Evolutionary conservation across 1,140 invertebrate species (phyloP).

Genomic region (Phocides pigmalion): DNA sequence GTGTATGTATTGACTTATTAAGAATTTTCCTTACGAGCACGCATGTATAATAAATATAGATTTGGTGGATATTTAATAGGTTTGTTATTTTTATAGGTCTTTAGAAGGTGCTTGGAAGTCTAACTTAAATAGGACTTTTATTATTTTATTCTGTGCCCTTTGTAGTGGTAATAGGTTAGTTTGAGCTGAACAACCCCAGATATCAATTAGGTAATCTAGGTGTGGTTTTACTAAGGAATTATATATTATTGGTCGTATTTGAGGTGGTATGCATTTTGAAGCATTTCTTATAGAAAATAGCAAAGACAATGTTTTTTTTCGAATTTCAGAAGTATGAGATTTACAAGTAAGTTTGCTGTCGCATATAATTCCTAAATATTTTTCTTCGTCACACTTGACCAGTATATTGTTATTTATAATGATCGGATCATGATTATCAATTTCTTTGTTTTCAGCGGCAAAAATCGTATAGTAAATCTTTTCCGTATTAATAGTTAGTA

Average conservation of each 20-base stretch:
- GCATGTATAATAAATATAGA: no score
- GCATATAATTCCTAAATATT: slow-evolving; percentile 33
- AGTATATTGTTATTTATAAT: background rate
- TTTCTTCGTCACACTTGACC: slow-evolving; percentile 7
- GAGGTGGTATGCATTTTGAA: slow-evolving; percentile 15
- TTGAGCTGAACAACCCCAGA: slow-evolving; percentile 6
- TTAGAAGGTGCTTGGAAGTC: no score
- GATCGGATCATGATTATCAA: background rate
- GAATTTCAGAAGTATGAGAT: slow-evolving; percentile 27
- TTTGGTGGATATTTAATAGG: no score
- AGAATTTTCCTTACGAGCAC: no score
- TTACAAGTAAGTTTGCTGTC: slow-evolving; percentile 37
- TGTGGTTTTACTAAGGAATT: slow-evolving; percentile 6
- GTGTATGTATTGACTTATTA: no score
- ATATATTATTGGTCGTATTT: background rate
- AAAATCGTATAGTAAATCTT: slow-evolving; percentile 37
- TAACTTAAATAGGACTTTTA: no score
- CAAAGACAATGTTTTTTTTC: slow-evolving; percentile 16
- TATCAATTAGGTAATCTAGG: background rate
- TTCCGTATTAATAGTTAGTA: slow-evolving; percentile 25
- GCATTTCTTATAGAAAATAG: slow-evolving; percentile 13
- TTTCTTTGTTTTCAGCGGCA: slow-evolving; percentile 31
- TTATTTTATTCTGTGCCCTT: no score
- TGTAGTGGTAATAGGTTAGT: slow-evolving; percentile 1
- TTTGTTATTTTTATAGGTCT: no score